Evolutionary conservation across 2,888 invertebrate genomes (phyloP).

Genomic region (Morpho achilles): DNA sequence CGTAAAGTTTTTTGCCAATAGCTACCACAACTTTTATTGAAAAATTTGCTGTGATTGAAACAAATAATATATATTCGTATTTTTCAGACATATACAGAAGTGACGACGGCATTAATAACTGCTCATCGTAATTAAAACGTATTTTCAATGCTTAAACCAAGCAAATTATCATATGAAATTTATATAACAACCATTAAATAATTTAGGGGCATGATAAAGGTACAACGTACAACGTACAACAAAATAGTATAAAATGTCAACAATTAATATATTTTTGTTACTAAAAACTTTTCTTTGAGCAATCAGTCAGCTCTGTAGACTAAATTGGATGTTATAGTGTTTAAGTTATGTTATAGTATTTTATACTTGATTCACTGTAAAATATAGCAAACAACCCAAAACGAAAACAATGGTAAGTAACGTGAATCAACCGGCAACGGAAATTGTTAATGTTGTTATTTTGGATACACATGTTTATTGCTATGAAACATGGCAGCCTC

Average conservation of each 20-base stretch:
- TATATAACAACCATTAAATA: too few relatives aligned
- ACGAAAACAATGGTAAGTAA: conserved; percentile 55
- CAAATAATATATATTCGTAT: too few relatives aligned
- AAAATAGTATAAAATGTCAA: too few relatives aligned
- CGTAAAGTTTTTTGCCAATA: background rate
- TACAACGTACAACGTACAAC: too few relatives aligned
- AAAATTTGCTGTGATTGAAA: too few relatives aligned
- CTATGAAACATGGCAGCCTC: conserved; percentile 76
- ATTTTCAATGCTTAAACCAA: too few relatives aligned
- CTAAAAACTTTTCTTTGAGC: conserved; percentile 23
- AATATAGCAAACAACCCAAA: conserved; percentile 34
- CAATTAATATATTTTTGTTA: background rate
- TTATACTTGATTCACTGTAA: conserved; percentile 22
- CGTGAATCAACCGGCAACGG: conserved; percentile 47
- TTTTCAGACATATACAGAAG: too few relatives aligned
- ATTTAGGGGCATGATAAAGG: too few relatives aligned
- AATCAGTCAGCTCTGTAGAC: conserved; percentile 24
- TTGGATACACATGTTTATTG: conserved; percentile 77
- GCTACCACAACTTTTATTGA: too few relatives aligned
- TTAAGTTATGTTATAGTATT: conserved; percentile 23
- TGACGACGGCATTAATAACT: too few relatives aligned
- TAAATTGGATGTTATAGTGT: conserved; percentile 29
- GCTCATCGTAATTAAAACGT: too few relatives aligned
- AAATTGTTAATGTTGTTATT: conserved; percentile 73
- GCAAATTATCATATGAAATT: too few relatives aligned